phyloP scores from a whole-genome alignment of 1,140 invertebrate species.

The Drosophila lacteicornis region DNA sequence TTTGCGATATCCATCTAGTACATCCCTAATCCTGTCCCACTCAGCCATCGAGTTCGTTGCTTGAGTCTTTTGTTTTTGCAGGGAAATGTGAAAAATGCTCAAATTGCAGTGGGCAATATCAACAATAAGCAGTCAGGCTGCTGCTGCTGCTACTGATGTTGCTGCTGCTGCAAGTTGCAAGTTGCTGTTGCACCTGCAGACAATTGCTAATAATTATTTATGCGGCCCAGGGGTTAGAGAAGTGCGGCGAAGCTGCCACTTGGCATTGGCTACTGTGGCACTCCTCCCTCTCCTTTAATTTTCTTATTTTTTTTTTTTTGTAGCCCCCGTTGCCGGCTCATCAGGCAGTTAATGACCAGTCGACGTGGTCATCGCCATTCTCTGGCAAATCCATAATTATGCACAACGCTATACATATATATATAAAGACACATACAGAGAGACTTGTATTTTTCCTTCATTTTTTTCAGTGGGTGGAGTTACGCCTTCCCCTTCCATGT shows the following conservation, averaged over 20 bases:
- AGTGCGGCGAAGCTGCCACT: constrained; percentile 37
- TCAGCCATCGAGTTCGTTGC: constrained; percentile 61
- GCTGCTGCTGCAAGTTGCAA: constrained; percentile 24
- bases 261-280: constrained; percentile 76
- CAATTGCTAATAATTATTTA: constrained; percentile 83
- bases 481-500: constrained; percentile 24
- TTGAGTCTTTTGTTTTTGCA: constrained; percentile 74
- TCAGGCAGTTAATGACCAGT: constrained; percentile 61
- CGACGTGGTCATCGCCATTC: constrained; percentile 70
- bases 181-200: constrained; percentile 76
- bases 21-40: constrained; percentile 23
- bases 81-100: constrained; percentile 70
- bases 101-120: constrained; percentile 71
- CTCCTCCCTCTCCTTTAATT: constrained; percentile 14
- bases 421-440: neutral
- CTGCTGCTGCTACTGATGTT: constrained; percentile 12
- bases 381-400: constrained; percentile 76
- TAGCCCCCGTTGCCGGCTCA: constrained; percentile 44
- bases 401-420: constrained; percentile 24
- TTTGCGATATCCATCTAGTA: neutral
- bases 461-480: constrained; percentile 41
- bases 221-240: constrained; percentile 60
- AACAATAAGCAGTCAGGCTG: constrained; percentile 64
- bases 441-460: constrained; percentile 13
- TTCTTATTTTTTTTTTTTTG: neutral